Percentiles rank a stretch among this genome's conserved stretches.
phyloP scores from a whole-genome alignment of 2,113 vertebrate species.

The Pteropus alecto region DNA sequence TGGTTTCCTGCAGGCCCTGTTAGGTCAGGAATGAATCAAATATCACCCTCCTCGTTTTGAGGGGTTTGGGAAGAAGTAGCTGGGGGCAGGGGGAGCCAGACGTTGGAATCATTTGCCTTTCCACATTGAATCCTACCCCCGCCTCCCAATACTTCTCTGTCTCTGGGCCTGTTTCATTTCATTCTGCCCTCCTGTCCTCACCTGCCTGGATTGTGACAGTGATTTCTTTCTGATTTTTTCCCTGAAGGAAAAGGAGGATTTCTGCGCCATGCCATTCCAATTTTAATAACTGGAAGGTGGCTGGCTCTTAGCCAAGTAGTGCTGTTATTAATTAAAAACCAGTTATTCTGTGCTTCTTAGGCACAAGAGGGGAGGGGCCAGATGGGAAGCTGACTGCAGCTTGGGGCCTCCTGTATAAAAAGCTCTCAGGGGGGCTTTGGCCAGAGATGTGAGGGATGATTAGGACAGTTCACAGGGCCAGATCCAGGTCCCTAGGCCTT shows the following conservation, averaged over 20 bases:
- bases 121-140: not conserved
- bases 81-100: not conserved
- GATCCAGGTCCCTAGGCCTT: not conserved
- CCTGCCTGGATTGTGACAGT: not conserved
- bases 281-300: not conserved
- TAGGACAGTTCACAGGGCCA: not conserved
- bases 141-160: not conserved
- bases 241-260: not conserved
- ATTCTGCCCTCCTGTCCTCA: not conserved
- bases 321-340: conserved; percentile 3
- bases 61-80: not conserved
- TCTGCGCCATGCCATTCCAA: not conserved
- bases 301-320: not conserved
- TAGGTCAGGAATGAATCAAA: not conserved
- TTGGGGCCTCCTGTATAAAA: not conserved
- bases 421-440: not conserved
- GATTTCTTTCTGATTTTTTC: not conserved
- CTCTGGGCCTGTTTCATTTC: not conserved
- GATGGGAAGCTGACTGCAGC: not conserved
- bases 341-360: not conserved
- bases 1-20: not conserved
- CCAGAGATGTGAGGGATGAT: not conserved
- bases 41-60: not conserved
- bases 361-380: not conserved
- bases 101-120: not conserved